Base-by-base conservation (phyloP, 2,797 vertebrate genomes). In the Dicrostonyx torquatus region DNA sequence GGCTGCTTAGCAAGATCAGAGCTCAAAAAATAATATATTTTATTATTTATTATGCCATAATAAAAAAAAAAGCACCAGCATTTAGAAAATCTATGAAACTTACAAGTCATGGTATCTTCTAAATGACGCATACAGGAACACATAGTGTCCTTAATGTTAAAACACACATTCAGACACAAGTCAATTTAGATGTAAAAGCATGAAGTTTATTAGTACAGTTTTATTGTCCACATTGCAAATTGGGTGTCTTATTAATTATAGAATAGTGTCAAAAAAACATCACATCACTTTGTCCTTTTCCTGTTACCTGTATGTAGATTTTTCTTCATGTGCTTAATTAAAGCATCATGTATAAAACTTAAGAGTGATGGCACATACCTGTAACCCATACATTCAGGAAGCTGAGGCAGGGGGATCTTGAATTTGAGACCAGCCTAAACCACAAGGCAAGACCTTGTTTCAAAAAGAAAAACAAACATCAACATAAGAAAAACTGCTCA, bases 241-340 rank as follows among this genome's bases (percentile, higher is more conserved):
- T 90, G 17, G 7, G 34, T 83, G 48, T 34, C 17, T 83, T 83
- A 48, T 2, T 66, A 64, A 84, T 31, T 83, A 34, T 22, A 48
- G 60, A 84, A 64, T 66, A 84, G 15, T 45, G 34, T 34, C 55
- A 34, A 64, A 40, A 60, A 83, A 64, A 8, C 37, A 37, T 53
- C n/a, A 73, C 37, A 37, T 53, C n/a, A 73, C n/a, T 34, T 22
- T 34, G 31, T 8, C 43, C 12, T 80, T 91, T 92, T 73, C 90
- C 22, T 26, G 55, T 60, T 90, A 53, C 22, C 7, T 68, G 3
- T 84, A 26, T 37, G 11, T 2, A 91, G 43, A 76, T 75, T 50
- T 84, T 94, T 91, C 82, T 94, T 95, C 43, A 60, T 66, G 50
- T 83, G 70, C 73, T 90, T 45, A 78, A 13, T 83, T 93, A 89